These are phyloP conservation scores for Fulmarus glacialis DNA, from an alignment of 2,113 vertebrate species.

Conservation along the genomic window DNA sequence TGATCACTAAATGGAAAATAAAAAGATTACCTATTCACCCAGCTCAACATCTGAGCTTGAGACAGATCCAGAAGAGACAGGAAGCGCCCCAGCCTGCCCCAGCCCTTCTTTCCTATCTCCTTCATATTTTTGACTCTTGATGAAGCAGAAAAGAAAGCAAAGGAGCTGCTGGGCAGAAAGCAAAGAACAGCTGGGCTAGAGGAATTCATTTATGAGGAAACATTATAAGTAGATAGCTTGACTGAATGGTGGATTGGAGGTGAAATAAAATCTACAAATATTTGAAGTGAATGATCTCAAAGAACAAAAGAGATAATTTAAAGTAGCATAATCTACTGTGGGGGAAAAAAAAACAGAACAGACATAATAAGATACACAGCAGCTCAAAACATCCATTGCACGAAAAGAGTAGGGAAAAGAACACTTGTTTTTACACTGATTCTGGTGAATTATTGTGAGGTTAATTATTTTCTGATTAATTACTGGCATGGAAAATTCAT, in stretches of 20 bases:
- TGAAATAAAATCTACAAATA: background rate
- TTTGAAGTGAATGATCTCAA: background rate
- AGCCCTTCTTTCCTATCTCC: background rate
- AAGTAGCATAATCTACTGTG: background rate
- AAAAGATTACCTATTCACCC: background rate
- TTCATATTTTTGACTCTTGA: background rate
- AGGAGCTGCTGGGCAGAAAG: background rate
- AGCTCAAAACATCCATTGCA: background rate
- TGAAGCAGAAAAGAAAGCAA: background rate
- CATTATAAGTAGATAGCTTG: background rate
- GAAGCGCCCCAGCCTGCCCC: background rate
- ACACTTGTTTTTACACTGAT: background rate
- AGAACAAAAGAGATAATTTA: background rate
- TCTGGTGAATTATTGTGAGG: background rate
- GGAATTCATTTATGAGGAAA: background rate
- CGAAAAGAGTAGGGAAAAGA: background rate
- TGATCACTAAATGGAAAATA: background rate
- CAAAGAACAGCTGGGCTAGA: background rate
- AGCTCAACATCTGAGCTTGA: background rate
- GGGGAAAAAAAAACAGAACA: background rate
- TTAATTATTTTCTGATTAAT: background rate
- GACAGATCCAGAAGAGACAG: background rate
- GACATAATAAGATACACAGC: background rate
- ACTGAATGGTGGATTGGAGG: background rate
- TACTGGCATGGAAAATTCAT: background rate